Evolutionary conservation across 2,888 invertebrate genomes (phyloP), one percentile per base, ranked within the genome.

Genomic region (Parasteatoda lunata): DNA sequence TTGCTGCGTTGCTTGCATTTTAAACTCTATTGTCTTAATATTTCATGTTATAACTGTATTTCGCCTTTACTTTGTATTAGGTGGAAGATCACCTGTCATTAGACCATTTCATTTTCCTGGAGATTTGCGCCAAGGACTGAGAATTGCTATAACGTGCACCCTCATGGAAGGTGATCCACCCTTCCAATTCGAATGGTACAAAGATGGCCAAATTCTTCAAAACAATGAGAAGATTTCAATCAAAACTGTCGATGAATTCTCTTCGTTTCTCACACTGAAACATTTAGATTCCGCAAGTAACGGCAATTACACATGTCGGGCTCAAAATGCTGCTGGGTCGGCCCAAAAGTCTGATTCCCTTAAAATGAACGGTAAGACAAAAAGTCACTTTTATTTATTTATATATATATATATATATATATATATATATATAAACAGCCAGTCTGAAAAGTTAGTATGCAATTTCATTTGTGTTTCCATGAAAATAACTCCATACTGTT

Each of bases 151-250:
- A 7, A 59, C 30, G 11, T 89, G 89, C 54, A 51, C 72, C 1
- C 84, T 89, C 2, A 75, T 72, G 7, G 68, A 73, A 9, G 89
- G 89, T 9, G 79, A 77, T 48, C 75, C 79, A n/a, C 89, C 89
- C 2, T 84, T 89, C 9, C 45, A 15, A 11, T 89, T 89, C 75
- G 65, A 49, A 11, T 89, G 89, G 89, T 70, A 49, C 79, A 89
- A 88, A 76, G 87, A 89, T 68, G 88, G 88, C 3, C 65, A 64
- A 0, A 52, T 5, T 0, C 11, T 88, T 0, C n/a, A 1, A 0
- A 70, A 72, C 11, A 64, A 6, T 6, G 11, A 30, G 2, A 52
- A 45, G 0, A 49, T 73, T 9, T 65, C 68, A 4, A 52, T 84
- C 8, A 47, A 59, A 6, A 78, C 49, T n/a, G 73, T 59, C 1